A percentile compares a stretch with the other conserved stretches of the same genome.
Evolutionary conservation across 2,888 invertebrate species (phyloP).

Genomic region (Linnaemya tessellans): DNA sequence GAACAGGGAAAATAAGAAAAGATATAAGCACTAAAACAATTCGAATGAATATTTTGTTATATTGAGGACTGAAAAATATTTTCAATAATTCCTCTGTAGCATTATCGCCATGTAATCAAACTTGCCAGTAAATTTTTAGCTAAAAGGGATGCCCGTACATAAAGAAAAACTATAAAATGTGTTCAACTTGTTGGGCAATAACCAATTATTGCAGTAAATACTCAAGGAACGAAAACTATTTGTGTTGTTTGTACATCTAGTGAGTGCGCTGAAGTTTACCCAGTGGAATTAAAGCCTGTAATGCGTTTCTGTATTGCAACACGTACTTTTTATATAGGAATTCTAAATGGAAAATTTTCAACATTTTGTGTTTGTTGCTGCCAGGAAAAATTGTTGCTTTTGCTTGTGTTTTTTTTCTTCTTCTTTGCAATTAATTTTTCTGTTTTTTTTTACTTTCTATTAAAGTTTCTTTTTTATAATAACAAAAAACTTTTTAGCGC

Average conservation of each 20-base stretch:
- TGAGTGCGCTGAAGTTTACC: constrained; percentile 28
- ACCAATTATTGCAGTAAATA: constrained; percentile 58
- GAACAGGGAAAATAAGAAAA: too few species aligned
- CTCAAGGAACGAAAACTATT: constrained; percentile 24
- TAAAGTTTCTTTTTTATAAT: constrained; percentile 5
- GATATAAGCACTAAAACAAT: too few species aligned
- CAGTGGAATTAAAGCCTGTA: constrained; percentile 49
- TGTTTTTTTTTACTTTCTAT: neutral
- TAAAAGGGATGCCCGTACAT: neutral
- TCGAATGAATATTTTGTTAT: too few species aligned
- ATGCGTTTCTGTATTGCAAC: constrained; percentile 32
- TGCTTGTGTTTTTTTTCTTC: neutral
- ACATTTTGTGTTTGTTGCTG: constrained; percentile 27
- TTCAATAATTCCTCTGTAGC: neutral
- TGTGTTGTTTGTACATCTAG: neutral
- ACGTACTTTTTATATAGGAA: constrained; percentile 6
- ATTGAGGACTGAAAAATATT: too few species aligned
- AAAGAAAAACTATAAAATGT: constrained; percentile 9
- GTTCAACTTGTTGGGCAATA: constrained; percentile 45
- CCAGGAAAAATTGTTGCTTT: neutral
- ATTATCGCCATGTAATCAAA: neutral
- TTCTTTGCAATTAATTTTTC: constrained; percentile 2
- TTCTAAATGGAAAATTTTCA: constrained; percentile 7
- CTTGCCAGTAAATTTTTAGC: neutral
- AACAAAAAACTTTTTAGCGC: constrained; percentile 42